Base-by-base conservation (phyloP, 2,113 vertebrate species). In the Cyphomyrus plagiostoma region DNA sequence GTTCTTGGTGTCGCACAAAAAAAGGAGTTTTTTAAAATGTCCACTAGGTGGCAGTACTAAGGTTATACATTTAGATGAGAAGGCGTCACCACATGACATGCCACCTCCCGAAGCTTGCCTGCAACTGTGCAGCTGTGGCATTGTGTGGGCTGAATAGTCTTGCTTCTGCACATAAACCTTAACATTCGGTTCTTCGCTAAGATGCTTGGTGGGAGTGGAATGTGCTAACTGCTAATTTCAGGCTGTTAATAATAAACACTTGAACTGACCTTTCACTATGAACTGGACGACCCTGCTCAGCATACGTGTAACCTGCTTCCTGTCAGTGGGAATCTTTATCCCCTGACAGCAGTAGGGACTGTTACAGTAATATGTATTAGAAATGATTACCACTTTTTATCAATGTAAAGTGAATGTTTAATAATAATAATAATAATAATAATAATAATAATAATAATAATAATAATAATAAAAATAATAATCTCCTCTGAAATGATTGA, bases 31-130 rank as follows among this genome's bases (percentile, higher is more conserved):
- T 17, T 1, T 9, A 11, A 21, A 50, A 11, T 39, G 30, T 89
- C 88, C 88, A 89, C 74, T 30, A 89, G 88, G 11, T 50, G 88
- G 88, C 17, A 89, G 74, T 50, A 23, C 80, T 42, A 45, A 13
- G n/a, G 35, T 26, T 45, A 13, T 4, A 45, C 45, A 49, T 23
- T 45, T 35, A 15, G 42, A 46, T 39, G n/a, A n/a, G 26, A 21
- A 86, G 26, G 26, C 23, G 13, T 52, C 62, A 70, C 62, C 62
- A 30, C 10, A 30, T 1, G 26, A 53, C 21, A 21, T 17, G 84
- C 49, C 13, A 2, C 13, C 84, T 46, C 46, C 10, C 15, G 11
- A 86, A 46, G 23, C n/a, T 48, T n/a, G 48, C 23, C 49, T 86
- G 46, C 49, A 70, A 30, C 9, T 26, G n/a, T 53, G 49, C 46